These are phyloP conservation scores for Gopherus evgoodei DNA, from an alignment of 2,113 vertebrate genomes.

Conservation along the genomic window DNA sequence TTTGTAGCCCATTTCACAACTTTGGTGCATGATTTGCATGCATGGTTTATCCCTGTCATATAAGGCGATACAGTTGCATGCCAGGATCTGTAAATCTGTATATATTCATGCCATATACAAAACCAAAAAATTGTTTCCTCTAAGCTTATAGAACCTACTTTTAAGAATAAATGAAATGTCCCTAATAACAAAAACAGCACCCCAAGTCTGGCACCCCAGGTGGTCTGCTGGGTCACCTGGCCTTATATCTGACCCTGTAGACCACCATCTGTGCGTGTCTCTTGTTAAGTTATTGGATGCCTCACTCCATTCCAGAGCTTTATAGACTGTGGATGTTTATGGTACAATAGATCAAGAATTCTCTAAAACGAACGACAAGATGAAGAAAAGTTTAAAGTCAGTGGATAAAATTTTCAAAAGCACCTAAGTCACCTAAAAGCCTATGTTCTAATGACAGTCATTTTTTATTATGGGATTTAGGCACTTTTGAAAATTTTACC, in stretches of 20 bases:
- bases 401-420: neutral
- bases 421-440: neutral
- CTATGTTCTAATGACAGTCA: neutral
- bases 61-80: no score
- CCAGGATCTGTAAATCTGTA: no score
- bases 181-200: no score
- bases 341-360: neutral
- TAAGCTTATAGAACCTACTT: no score
- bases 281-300: rapidly evolving
- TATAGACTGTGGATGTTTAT: neutral
- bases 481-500: rapidly evolving
- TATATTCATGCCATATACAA: no score
- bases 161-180: no score
- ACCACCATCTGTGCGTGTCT: neutral
- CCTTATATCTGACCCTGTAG: neutral
- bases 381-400: neutral
- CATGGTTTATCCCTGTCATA: no score
- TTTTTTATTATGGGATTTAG: neutral
- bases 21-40: no score
- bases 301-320: neutral
- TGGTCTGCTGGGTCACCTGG: no score
- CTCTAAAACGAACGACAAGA: neutral
- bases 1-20: no score
- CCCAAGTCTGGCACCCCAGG: no score
- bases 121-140: no score